Conservation (phyloP, 2,113 vertebrate species). For the Percopsis transmontana region DNA sequence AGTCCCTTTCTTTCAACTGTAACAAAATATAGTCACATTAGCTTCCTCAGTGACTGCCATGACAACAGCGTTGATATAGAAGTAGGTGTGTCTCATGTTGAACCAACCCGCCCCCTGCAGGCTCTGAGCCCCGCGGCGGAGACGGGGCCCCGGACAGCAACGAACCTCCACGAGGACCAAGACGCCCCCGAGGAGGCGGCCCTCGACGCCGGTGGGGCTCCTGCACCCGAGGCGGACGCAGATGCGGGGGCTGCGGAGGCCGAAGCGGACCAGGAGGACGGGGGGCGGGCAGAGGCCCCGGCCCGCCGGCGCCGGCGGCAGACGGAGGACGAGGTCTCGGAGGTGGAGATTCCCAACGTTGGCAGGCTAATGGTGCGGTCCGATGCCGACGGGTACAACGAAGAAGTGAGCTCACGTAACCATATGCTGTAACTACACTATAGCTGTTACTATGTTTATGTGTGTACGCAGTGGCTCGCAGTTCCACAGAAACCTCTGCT, state of each 20-base stretch:
- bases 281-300: conserved; percentile 46
- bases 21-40: no score
- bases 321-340: conserved; percentile 84
- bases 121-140: conserved; percentile 30
- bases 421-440: not conserved
- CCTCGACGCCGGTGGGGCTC: not conserved
- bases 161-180: conserved; percentile 24
- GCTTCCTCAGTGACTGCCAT: no score
- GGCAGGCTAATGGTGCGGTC: conserved; percentile 92
- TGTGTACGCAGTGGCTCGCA: no score
- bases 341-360: conserved; percentile 96
- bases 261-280: conserved; percentile 29
- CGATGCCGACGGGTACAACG: conserved; percentile 94
- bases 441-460: not conserved
- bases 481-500: no score
- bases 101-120: conserved; percentile 32
- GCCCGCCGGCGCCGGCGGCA: conserved; percentile 61
- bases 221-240: not conserved
- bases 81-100: no score
- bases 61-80: no score
- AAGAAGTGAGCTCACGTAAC: conserved; percentile 83
- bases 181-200: conserved; percentile 5
- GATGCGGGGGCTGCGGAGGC: not conserved
- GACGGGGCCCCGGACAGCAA: conserved; percentile 1
- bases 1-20: no score